phyloP scores from a whole-genome alignment of 1,140 invertebrate species.

The Drosophila neocordata region DNA sequence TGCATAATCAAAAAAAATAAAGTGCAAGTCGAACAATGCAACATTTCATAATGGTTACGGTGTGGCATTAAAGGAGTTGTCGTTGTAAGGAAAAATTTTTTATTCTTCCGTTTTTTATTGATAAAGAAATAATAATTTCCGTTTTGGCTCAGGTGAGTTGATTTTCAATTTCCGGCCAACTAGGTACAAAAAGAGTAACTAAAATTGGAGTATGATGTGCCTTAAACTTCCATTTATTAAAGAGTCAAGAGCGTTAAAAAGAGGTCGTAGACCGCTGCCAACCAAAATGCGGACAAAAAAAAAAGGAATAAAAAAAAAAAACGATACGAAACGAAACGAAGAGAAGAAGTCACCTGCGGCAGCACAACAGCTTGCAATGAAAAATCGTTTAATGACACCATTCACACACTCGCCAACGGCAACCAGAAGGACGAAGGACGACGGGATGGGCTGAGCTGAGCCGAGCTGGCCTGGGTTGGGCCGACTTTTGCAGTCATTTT shows the following conservation, averaged over 20 bases:
- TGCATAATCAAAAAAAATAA: slow-evolving; percentile 45
- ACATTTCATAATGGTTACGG: slow-evolving; percentile 29
- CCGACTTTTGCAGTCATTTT: slow-evolving; percentile 51
- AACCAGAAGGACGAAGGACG: background rate
- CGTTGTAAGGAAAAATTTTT: slow-evolving; percentile 27
- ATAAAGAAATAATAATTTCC: slow-evolving; percentile 81
- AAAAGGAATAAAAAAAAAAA: background rate
- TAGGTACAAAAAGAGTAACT: slow-evolving; percentile 24
- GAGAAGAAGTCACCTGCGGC: slow-evolving; percentile 66
- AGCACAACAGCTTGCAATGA: slow-evolving; percentile 71
- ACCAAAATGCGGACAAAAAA: no score
- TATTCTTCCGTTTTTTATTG: slow-evolving; percentile 19
- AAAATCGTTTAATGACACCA: slow-evolving; percentile 83
- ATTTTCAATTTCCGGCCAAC: slow-evolving; percentile 77
- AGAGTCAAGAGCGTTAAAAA: slow-evolving; percentile 60
- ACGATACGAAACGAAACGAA: slow-evolving; percentile 2
- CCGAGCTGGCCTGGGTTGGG: slow-evolving; percentile 3
- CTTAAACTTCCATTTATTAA: slow-evolving; percentile 10
- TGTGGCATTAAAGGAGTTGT: slow-evolving; percentile 3
- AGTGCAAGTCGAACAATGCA: slow-evolving; percentile 44
- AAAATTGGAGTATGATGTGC: slow-evolving; percentile 8
- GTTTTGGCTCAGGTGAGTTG: slow-evolving; percentile 57
- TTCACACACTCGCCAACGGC: slow-evolving; percentile 56
- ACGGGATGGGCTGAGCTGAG: background rate
- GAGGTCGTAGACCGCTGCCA: slow-evolving; percentile 59